phyloP scores from a whole-genome alignment of 2,113 vertebrate species.

The Collichthys lucidus region DNA sequence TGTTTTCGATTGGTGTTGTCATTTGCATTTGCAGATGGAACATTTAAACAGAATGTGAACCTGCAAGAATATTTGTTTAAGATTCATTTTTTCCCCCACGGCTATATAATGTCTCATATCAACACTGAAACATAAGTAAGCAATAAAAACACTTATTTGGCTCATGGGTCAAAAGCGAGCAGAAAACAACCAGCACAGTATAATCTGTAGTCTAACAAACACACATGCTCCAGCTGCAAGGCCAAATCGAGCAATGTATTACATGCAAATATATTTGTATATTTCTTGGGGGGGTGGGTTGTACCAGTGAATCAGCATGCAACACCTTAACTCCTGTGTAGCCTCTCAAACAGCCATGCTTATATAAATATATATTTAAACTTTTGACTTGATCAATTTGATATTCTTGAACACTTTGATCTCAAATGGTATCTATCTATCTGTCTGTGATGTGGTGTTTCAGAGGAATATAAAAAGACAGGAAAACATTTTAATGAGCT shows the following conservation, averaged over 20 bases:
- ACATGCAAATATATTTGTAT: neutral
- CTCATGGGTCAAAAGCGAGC: neutral
- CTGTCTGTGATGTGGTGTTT: neutral
- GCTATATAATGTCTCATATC: neutral
- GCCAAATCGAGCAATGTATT: neutral
- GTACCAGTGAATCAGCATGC: neutral
- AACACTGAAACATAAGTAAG: neutral
- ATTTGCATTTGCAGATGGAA: neutral
- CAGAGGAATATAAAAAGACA: neutral
- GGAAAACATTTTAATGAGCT: neutral
- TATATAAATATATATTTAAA: neutral
- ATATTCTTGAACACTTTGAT: neutral
- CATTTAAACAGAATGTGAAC: neutral
- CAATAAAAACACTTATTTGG: neutral
- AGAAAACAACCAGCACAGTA: neutral
- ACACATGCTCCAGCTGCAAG: slow-evolving; percentile 1
- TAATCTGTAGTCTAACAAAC: neutral
- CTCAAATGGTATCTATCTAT: neutral
- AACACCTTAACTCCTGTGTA: neutral
- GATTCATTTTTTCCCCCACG: neutral
- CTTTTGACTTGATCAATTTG: neutral
- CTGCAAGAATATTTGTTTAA: neutral
- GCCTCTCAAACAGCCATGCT: neutral
- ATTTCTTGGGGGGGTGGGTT: neutral
- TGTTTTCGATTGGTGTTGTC: neutral